Evolutionary conservation across 2,797 vertebrate genomes (phyloP).

Genomic region (Hozukius guyotensis): DNA sequence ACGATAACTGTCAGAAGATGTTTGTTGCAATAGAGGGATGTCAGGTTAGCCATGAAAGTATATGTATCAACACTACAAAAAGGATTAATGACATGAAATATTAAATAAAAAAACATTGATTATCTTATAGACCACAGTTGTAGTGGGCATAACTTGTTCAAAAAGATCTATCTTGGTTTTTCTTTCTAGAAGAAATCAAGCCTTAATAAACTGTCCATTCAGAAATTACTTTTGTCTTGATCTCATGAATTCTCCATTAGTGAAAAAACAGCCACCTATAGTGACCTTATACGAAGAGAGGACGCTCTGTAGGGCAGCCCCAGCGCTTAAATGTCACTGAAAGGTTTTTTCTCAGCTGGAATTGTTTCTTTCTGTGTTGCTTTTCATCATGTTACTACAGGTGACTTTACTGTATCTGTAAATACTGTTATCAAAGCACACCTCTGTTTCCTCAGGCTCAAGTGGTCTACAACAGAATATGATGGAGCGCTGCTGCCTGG

Average conservation of each 20-base stretch:
- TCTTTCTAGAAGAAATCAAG: conserved; percentile 90
- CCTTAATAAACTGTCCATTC: conserved; percentile 94
- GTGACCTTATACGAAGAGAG: conserved; percentile 31
- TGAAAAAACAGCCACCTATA: background rate
- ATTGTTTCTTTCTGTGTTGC: background rate
- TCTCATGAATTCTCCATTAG: conserved; percentile 66
- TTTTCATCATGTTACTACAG: background rate
- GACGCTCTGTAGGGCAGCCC: conserved; percentile 14
- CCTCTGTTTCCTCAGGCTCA: background rate
- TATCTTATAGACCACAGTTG: conserved; percentile 84
- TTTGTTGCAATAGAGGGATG: conserved; percentile 85
- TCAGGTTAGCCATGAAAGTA: conserved; percentile 83
- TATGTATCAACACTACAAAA: conserved; percentile 81
- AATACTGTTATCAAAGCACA: background rate
- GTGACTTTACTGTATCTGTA: background rate
- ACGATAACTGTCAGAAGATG: conserved; percentile 76
- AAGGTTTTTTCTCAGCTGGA: conserved; percentile 11
- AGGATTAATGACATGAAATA: conserved; percentile 71
- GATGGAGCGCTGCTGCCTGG: background rate
- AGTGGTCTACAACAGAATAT: background rate
- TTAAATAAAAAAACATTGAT: conserved; percentile 75
- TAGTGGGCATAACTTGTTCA: conserved; percentile 84
- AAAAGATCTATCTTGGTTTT: conserved; percentile 83
- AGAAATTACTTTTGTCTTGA: conserved; percentile 82
- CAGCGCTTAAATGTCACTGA: conserved; percentile 35